Base-by-base conservation (phyloP, 1,140 invertebrate species). In the Aricia agestis region DNA sequence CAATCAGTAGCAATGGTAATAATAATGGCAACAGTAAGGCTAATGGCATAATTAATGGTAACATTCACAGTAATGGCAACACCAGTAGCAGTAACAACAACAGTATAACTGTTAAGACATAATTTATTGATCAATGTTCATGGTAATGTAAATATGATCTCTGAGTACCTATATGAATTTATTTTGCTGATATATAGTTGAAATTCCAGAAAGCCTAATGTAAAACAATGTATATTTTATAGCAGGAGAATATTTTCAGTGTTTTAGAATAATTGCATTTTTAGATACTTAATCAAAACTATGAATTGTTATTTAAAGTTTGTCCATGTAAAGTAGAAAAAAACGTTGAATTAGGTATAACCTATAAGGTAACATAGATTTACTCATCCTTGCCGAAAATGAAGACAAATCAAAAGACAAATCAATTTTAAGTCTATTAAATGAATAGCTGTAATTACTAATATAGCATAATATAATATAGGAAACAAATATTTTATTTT, bases 51-150 rank as follows among this genome's bases (percentile, higher is more conserved):
- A 25, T 25, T 25, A 25, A 25, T 25, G 3, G 3, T 25, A 3
- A 3, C 25, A 25, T n/a, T n/a, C n/a, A 25, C 41, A 42, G 41
- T 42, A 42, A 52, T 9, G 13, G 13, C 13, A 52, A 13, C 45
- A 52, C 6, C 45, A 52, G 13, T 52, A 13, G 11, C 9, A 52
- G 11, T 52, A 15, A 52, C 11, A 52, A 15, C 13, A 52, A 11
- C 3, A 13, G 45, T 13, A 13, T 52, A 52, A 13, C 45, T 19
- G 75, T 79, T 57, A 90, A 88, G 69, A 82, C 83, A 69, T 90
- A 87, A 52, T 1, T 52, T 52, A 52, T 52, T 52, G 45, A 15
- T 52, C 3, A 52, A 9, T 52, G 45, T 52, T 10, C 45, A 52
- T 52, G 45, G 45, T 13, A 52, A 13, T 52, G 45, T 52, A 52